Conservation (phyloP, 2,113 vertebrate species). For the Aphyosemion australe region DNA sequence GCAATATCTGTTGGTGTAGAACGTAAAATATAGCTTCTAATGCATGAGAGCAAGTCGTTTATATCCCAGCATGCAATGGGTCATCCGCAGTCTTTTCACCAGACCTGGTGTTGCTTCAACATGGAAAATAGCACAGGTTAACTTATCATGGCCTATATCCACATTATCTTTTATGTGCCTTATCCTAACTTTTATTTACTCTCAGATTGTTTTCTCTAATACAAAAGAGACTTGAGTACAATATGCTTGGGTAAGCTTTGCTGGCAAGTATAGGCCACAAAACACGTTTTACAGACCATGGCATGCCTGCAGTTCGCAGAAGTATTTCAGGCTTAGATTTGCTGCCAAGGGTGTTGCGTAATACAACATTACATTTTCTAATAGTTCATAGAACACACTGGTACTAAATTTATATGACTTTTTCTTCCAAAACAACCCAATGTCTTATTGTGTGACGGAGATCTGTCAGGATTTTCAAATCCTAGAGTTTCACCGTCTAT, state of each 20-base stretch:
- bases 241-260: not conserved
- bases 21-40: no score
- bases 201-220: not conserved
- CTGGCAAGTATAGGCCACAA: not conserved
- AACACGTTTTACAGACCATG: not conserved
- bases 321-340: not conserved
- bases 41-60: no score
- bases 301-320: no score
- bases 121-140: not conserved
- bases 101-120: not conserved
- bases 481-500: no score
- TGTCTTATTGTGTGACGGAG: not conserved
- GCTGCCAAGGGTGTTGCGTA: not conserved
- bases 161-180: not conserved
- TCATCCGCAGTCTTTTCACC: not conserved
- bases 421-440: not conserved
- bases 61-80: no score
- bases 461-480: no score
- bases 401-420: not conserved
- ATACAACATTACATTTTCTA: not conserved
- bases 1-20: no score
- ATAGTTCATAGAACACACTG: not conserved
- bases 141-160: not conserved
- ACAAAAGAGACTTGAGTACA: not conserved
- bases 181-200: not conserved